These are phyloP conservation scores for Bucco capensis DNA, from an alignment of 2,113 vertebrate genomes.

Conservation along the genomic window DNA sequence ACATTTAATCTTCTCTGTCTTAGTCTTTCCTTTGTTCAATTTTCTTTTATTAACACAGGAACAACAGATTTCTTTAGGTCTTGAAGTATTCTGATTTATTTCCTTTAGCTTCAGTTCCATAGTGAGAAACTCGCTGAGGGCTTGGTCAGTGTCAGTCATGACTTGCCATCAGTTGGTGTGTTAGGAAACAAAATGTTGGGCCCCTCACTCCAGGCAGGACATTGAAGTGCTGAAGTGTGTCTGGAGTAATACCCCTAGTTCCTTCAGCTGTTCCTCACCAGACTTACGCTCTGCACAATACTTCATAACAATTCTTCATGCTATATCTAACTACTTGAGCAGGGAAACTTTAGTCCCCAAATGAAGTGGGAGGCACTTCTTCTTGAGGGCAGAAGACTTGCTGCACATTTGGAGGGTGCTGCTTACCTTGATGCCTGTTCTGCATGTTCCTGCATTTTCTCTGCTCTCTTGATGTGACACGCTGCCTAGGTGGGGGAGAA, in stretches of 20 bases:
- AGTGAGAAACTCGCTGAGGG: neutral
- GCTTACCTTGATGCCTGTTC: neutral
- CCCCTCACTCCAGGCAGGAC: no score
- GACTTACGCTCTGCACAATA: no score
- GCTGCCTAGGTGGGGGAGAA: neutral
- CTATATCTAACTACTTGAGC: neutral
- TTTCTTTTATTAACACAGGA: slow-evolving; percentile 54
- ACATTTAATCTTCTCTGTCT: slow-evolving; percentile 51
- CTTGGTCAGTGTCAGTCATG: neutral
- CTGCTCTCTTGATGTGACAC: neutral
- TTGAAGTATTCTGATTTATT: neutral
- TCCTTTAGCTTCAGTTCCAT: neutral
- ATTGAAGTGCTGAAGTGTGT: no score
- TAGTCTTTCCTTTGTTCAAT: slow-evolving; percentile 8
- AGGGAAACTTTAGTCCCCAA: neutral
- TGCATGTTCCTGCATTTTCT: neutral
- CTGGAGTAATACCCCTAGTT: no score
- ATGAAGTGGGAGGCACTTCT: neutral
- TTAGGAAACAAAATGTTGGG: neutral
- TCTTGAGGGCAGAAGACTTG: neutral
- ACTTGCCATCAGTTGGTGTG: accelerated
- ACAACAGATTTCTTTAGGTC: neutral
- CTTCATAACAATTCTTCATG: no score
- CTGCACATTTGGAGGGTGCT: neutral
- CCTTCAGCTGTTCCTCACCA: no score